Evolutionary conservation across 2,113 vertebrate genomes (phyloP), one percentile per base, ranked within the genome.

Genomic region (Crotalus helleri): DNA sequence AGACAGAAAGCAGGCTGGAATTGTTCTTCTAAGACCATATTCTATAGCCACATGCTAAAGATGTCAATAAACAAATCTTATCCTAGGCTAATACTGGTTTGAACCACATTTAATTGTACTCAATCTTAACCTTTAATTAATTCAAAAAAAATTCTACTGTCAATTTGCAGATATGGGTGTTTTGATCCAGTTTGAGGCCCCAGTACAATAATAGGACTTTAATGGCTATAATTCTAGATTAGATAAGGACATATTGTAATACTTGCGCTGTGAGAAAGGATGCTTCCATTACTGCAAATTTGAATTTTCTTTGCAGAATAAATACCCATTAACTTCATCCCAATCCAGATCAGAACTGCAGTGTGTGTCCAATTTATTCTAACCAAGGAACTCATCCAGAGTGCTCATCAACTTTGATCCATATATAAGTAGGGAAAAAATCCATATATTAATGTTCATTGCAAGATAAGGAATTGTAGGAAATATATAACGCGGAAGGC

Each of bases 111-210:
- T 8, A 7, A 39, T 11, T 88, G 51, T 88, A 46, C 49, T 88
- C 46, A 88, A 54, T 54, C 26, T 33, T 54, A 88, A 49, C 94
- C 96, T 93, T 95, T 95, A 95, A 96, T 97, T 97, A 96, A 96
- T 96, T 96, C 96, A 93, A 94, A 94, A 96, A 94, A 96, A 95
- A 96, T 91, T 95, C 95, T 94, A 92, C 96, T 96, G 92, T 90
- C 88, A 95, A 64, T 95, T 89, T 96, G 53, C 94, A 96, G 81
- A 29, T 96, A 59, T 12, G 24, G 12, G 21, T 24, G n/a, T 44
- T 39, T 24, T 39, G 12, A 89, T 89, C 21, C 44, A 21, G 39
- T 44, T 29, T 89, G 39, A 44, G 11, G 8, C 5, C 11, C 39
- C 24, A 26, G 5, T 26, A 44, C 58, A 58, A 58, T 24, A 44